Conservation (phyloP, 2,113 vertebrate genomes). For the Xenopus laevis region DNA sequence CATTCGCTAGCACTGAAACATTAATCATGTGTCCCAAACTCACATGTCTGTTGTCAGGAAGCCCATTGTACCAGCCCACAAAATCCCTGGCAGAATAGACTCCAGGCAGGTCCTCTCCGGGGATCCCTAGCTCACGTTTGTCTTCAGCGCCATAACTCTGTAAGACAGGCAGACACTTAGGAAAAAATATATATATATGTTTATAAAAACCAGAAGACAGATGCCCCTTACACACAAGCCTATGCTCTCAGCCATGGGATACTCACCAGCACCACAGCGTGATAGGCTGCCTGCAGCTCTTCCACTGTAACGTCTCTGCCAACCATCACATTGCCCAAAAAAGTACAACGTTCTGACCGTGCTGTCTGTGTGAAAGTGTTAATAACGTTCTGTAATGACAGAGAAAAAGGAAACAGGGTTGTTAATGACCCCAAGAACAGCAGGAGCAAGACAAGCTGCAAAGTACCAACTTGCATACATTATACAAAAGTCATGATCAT, state of each 20-base stretch:
- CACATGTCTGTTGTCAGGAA: slow-evolving; percentile 79
- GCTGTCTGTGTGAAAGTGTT: slow-evolving; percentile 89
- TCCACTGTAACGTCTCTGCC: slow-evolving; percentile 76
- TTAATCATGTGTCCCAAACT: slow-evolving; percentile 39
- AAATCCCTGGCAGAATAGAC: slow-evolving; percentile 86
- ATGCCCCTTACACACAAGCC: no score
- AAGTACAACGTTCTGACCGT: slow-evolving; percentile 73
- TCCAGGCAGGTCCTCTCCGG: slow-evolving; percentile 76
- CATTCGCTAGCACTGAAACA: no score
- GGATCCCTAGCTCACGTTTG: slow-evolving; percentile 72
- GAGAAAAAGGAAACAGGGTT: not conserved
- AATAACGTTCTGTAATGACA: slow-evolving; percentile 80
- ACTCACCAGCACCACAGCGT: slow-evolving; percentile 86
- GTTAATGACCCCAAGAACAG: no score
- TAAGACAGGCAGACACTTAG: not conserved
- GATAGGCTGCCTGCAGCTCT: slow-evolving; percentile 81
- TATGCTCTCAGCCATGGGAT: no score
- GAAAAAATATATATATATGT: not conserved
- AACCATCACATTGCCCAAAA: slow-evolving; percentile 79
- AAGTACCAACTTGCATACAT: no score
- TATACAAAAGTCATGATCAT: no score
- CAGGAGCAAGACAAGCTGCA: no score
- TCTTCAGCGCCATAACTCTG: slow-evolving; percentile 91
- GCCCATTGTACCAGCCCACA: slow-evolving; percentile 96
- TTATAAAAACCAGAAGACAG: no score